Evolutionary conservation across 2,888 invertebrate species (phyloP).

Genomic region (Prosapia bicincta): DNA sequence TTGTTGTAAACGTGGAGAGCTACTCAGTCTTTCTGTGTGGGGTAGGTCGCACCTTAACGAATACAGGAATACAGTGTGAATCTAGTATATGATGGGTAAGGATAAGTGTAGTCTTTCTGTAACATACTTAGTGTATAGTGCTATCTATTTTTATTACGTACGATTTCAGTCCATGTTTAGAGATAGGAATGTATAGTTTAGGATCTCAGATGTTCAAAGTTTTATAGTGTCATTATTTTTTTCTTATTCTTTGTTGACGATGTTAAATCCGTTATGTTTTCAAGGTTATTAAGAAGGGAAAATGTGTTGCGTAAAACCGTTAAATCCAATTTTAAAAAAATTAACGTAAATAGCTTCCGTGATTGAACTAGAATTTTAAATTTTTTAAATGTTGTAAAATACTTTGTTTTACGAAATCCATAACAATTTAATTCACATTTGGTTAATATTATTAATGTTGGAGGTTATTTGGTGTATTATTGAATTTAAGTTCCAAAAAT

Average conservation of each 20-base stretch:
- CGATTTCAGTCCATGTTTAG: slow-evolving; percentile 9
- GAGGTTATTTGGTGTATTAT: too few species aligned
- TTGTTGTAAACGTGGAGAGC: not conserved
- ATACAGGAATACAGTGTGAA: not conserved
- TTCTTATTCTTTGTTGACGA: not conserved
- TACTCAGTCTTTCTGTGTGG: not conserved
- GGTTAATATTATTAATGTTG: too few species aligned
- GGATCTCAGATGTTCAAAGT: not conserved
- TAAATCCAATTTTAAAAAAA: too few species aligned
- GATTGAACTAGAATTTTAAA: too few species aligned
- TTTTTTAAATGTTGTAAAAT: too few species aligned
- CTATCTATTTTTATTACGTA: slow-evolving; percentile 27
- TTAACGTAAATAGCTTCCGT: too few species aligned
- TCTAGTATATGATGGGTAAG: not conserved
- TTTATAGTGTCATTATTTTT: not conserved
- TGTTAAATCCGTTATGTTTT: not conserved
- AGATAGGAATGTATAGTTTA: not conserved
- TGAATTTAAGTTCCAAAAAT: too few species aligned
- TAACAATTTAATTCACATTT: too few species aligned
- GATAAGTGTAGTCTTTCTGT: not conserved
- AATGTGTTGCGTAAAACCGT: not conserved
- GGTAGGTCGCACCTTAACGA: not conserved
- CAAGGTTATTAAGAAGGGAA: not conserved
- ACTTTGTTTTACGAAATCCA: too few species aligned
- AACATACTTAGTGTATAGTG: slow-evolving; percentile 19